Base-by-base conservation (phyloP, 2,113 vertebrate genomes). In the Ictalurus furcatus region DNA sequence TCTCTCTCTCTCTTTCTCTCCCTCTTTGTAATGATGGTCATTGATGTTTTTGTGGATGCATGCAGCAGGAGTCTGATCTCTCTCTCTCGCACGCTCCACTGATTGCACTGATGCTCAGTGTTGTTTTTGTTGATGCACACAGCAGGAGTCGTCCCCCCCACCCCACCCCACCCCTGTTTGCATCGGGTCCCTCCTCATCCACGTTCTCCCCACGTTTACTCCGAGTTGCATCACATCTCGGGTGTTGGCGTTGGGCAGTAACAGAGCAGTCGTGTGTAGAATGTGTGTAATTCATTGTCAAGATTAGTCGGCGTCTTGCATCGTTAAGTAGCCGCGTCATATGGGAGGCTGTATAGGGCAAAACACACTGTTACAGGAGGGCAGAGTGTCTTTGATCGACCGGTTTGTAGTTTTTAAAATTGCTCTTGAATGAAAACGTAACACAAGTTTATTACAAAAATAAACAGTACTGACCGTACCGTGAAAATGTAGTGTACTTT, bases 171-270 rank as follows among this genome's bases (percentile, higher is more conserved):
- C 40, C 2, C 67, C 11, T 30, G 5, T 63, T 85, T 30, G 65
- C 40, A 19, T 85, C 14, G 65, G 85, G 40, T 34, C 34, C 67
- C 74, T 58, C 81, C 67, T 74, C 34, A 88, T 56, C 82, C 65
- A 80, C 69, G 78, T 85, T 71, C 63, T 67, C 28, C 84, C 44
- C 79, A 59, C 87, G 79, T 91, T 89, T 89, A 89, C 89, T 82
- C 71, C 1, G 34, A n/a, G 67, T 91, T 93, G 88, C 91, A 90
- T 90, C 90, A 91, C 81, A 85, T 88, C 40, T 58, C 76, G 21
- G 12, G 11, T 40, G 81, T 83, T 83, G 40, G 30, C 34, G 2
- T 40, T 28, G 34, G 37, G 4, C 34, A 16, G 58, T 14, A 59
- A 34, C 80, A 28, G 59, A 59, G 80, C 81, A 0, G n/a, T 59